Conservation (phyloP, 2,888 invertebrate genomes). For the Tanytarsus gracilentus region DNA sequence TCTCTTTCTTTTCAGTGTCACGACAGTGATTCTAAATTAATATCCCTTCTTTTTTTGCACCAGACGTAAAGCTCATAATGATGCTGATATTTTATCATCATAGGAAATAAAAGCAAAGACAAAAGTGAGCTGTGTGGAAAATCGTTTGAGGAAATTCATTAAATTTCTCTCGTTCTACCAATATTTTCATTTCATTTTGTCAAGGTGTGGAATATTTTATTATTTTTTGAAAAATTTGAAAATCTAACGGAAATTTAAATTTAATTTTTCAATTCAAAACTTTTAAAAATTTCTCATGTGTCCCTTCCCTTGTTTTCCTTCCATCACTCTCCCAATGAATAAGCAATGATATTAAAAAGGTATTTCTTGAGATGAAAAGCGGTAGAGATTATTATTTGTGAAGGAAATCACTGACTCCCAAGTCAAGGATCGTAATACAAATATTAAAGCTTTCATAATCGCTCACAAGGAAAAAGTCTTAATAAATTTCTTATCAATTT, state of each 20-base stretch:
- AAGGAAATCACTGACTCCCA: background rate
- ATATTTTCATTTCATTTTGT: background rate
- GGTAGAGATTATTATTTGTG: conserved; percentile 10
- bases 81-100: conserved; percentile 4
- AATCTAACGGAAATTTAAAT: background rate
- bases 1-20: background rate
- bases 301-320: background rate
- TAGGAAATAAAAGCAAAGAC: background rate
- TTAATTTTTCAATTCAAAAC: too few relatives aligned
- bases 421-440: background rate
- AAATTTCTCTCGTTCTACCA: conserved; percentile 1
- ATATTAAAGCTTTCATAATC: conserved; percentile 5
- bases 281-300: background rate
- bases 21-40: conserved; percentile 11
- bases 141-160: conserved; percentile 14
- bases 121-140: background rate
- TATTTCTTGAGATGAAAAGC: conserved; percentile 2
- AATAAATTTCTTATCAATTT: background rate
- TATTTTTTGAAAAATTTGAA: background rate
- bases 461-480: background rate
- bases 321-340: conserved; percentile 2
- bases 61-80: conserved; percentile 18
- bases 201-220: background rate
- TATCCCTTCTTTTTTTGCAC: background rate
- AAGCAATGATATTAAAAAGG: conserved; percentile 22